Conservation (phyloP, 2,888 invertebrate species). For the Deilephila elpenor region DNA sequence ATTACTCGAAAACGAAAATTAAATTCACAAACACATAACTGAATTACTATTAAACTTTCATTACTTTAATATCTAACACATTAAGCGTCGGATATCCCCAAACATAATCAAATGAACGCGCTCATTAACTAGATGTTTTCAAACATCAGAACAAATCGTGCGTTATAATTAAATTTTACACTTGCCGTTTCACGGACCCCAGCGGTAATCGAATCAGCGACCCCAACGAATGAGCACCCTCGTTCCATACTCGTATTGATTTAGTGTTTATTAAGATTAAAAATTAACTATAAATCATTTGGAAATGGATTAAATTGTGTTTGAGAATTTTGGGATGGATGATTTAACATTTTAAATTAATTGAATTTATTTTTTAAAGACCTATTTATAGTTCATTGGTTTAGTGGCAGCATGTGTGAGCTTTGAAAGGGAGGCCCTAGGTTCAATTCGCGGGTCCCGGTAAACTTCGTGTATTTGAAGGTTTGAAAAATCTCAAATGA, state of each 20-base stretch:
- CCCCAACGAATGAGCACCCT: constrained; percentile 45
- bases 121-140: constrained; percentile 63
- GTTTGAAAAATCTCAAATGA: too few relatives aligned
- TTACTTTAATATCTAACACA: background rate
- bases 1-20: background rate
- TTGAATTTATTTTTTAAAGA: too few relatives aligned
- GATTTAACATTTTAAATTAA: too few relatives aligned
- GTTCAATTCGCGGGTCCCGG: too few relatives aligned
- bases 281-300: constrained; percentile 35
- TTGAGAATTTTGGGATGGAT: too few relatives aligned
- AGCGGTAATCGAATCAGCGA: constrained; percentile 59
- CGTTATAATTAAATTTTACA: constrained; percentile 67
- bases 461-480: too few relatives aligned
- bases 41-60: background rate
- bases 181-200: constrained; percentile 37
- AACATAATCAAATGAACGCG: constrained; percentile 43
- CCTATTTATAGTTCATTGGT: too few relatives aligned
- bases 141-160: constrained; percentile 68
- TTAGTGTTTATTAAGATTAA: constrained; percentile 35
- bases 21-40: background rate
- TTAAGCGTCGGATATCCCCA: constrained; percentile 30
- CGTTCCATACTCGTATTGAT: constrained; percentile 30
- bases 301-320: constrained; percentile 20
- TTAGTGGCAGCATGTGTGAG: too few relatives aligned
- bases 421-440: too few relatives aligned